A percentile compares a stretch with the other conserved stretches of the same genome.
phyloP scores from a whole-genome alignment of 1,140 invertebrate species.

The Aphaenogaster rudis region DNA sequence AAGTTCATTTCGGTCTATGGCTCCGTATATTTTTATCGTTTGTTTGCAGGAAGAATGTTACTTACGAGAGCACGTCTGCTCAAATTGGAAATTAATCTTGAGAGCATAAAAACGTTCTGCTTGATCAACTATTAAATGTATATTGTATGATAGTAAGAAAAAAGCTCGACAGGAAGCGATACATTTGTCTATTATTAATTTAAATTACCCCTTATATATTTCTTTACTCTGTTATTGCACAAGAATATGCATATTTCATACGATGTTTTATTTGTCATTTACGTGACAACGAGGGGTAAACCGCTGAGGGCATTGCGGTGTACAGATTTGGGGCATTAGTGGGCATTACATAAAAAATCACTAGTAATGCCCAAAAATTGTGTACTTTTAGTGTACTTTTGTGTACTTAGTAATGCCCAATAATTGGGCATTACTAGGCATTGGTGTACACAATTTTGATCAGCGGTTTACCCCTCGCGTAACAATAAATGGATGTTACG shows the following conservation, averaged over 20 bases:
- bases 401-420: too few species aligned
- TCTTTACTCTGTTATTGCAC: background rate
- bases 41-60: background rate
- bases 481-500: background rate
- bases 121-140: background rate
- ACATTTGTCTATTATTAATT: slow-evolving; percentile 4
- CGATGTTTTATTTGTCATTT: background rate
- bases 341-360: too few species aligned
- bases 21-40: slow-evolving; percentile 17
- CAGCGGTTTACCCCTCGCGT: too few species aligned
- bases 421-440: too few species aligned
- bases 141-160: background rate
- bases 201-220: background rate
- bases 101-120: background rate
- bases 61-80: background rate
- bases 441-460: too few species aligned
- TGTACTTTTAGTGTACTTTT: too few species aligned
- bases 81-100: slow-evolving; percentile 8
- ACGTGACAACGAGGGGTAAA: background rate
- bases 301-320: too few species aligned
- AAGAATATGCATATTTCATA: background rate
- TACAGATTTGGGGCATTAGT: too few species aligned
- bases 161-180: background rate
- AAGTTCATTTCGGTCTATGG: slow-evolving; percentile 23
- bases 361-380: too few species aligned